Evolutionary conservation across 2,888 invertebrate species (phyloP).

Genomic region (Steinernema scapterisci): DNA sequence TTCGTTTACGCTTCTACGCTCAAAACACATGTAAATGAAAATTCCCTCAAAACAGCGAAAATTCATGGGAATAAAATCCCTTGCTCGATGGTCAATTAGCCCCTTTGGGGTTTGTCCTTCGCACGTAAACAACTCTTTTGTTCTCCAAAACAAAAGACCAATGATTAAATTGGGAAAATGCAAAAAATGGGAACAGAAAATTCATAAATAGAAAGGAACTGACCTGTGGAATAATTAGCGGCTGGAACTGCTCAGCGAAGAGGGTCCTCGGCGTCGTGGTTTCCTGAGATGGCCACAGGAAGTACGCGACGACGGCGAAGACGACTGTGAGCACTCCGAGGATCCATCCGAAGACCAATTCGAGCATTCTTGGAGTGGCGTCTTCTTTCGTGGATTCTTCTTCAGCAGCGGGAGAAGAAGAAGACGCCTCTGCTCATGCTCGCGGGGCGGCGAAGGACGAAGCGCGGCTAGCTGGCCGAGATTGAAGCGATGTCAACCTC

Average conservation of each 20-base stretch:
- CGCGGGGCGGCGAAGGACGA: not conserved
- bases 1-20: not conserved
- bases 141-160: not conserved
- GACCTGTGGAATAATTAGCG: conserved; percentile 55
- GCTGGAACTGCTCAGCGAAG: conserved; percentile 57
- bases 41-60: not conserved
- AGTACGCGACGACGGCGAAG: conserved; percentile 44
- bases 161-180: not conserved
- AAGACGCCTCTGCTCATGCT: conserved; percentile 12
- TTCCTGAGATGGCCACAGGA: conserved; percentile 46
- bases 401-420: conserved; percentile 1
- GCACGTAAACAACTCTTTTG: too few species aligned
- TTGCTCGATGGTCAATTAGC: not conserved
- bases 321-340: conserved; percentile 44
- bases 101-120: too few species aligned
- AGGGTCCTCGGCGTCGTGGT: conserved; percentile 38
- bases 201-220: not conserved
- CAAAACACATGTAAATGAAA: conserved; percentile 27
- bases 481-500: not conserved
- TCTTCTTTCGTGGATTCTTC: not conserved
- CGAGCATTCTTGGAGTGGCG: not conserved
- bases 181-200: not conserved
- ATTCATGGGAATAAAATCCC: not conserved
- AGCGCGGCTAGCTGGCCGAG: not conserved
- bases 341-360: conserved; percentile 44